Evolutionary conservation across 2,888 invertebrate genomes (phyloP), one percentile per base, ranked within the genome.

Genomic region (Celastrina argiolus): DNA sequence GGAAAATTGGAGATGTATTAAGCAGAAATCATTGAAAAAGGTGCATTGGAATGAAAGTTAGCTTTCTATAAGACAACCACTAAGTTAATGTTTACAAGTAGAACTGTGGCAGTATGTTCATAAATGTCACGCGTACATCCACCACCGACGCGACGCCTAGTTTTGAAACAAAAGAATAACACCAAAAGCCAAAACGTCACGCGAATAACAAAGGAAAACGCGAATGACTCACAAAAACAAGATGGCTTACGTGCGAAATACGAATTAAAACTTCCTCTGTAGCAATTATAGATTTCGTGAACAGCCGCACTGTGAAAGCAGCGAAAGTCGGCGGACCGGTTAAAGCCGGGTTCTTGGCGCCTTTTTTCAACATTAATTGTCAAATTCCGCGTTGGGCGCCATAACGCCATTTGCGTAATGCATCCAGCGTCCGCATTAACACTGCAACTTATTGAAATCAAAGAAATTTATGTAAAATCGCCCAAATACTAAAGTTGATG

Each of bases 281-380:
- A 39, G 68, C 66, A 71, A 71, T 73, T 69, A 76, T 72, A 81
- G 75, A 81, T 85, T 85, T 85, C 75, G 81, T 80, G 78, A 80
- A 79, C 75, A 79, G 18, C 6, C 6, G 72, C 69, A 73, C 80
- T 81, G 85, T 82, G 88, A 86, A 85, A 88, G 85, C 78, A 83
- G 88, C 78, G 89, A 89, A 88, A 89, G 88, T 85, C 72, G 74
- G 74, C 75, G 74, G 77, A 85, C 85, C 83, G 84, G 84, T 85
- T 81, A 69, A 76, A 77, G 72, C 78, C 76, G 51, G 4, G 18
- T 41, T 26, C 28, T n/a, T 39, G 41, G 31, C 41, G 28, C 31
- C n/a, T 41, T 63, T 63, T 41, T 51, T 51, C 12, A 51, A 51
- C 51, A 22, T 51, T 22, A 64, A 28, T 16, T 45, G 45, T 51